These are phyloP conservation scores for Forbesichthys agassizii DNA, from an alignment of 2,113 vertebrate genomes.

Conservation along the genomic window DNA sequence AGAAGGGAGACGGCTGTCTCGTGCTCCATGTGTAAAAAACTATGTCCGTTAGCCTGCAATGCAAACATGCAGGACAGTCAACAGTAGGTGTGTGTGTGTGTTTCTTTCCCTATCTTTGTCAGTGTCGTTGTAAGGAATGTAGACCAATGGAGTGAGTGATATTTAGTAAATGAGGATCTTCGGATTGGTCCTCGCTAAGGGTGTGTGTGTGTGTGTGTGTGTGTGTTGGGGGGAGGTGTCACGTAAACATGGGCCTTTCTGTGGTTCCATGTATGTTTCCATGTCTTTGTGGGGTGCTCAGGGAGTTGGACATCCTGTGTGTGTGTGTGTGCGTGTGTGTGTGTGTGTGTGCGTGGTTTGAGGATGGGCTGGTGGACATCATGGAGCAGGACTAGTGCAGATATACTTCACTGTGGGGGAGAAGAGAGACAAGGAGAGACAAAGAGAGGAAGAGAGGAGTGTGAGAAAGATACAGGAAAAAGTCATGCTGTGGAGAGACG, in stretches of 20 bases:
- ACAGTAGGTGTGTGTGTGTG: constrained; percentile 64
- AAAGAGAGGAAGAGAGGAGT: constrained; percentile 37
- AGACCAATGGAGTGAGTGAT: no score
- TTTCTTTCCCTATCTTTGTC: background rate
- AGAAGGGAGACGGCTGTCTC: constrained; percentile 97
- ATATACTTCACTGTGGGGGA: constrained; percentile 73
- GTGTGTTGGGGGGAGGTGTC: constrained; percentile 1
- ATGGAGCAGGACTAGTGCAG: constrained; percentile 78
- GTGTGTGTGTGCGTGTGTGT: background rate
- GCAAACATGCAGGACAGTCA: constrained; percentile 77
- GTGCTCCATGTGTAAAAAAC: constrained; percentile 99
- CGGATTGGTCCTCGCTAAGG: no score
- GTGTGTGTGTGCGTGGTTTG: no score
- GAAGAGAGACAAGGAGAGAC: constrained; percentile 52
- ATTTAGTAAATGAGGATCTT: no score
- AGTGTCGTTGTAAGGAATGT: no score
- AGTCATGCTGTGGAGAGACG: constrained; percentile 77
- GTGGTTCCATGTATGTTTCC: background rate
- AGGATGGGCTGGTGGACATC: constrained; percentile 61
- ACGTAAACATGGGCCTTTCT: background rate
- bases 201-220: background rate
- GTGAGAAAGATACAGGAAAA: constrained; percentile 58
- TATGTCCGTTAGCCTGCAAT: constrained; percentile 98
- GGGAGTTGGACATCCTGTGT: no score
- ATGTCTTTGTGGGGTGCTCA: no score